Evolutionary conservation across 2,888 invertebrate genomes (phyloP).

Genomic region (Brenthis ino): DNA sequence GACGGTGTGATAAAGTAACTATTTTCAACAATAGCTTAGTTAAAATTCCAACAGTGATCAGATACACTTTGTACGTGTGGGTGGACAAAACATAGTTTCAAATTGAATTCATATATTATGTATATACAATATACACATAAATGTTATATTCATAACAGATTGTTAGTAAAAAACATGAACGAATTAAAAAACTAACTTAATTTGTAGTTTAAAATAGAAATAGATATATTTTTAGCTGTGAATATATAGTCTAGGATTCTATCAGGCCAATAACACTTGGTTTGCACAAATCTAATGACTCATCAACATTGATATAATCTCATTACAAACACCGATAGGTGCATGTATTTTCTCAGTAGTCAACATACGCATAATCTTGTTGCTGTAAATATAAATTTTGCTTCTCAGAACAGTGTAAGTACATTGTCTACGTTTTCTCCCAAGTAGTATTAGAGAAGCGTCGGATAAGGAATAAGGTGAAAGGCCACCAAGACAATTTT

Average conservation of each 20-base stretch:
- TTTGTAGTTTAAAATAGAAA: background rate
- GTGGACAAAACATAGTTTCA: background rate
- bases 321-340: conserved; percentile 31
- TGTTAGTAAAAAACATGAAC: no score
- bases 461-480: conserved; percentile 32
- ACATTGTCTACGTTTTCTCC: conserved; percentile 26
- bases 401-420: conserved; percentile 27
- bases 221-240: background rate
- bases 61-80: background rate
- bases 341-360: conserved; percentile 36
- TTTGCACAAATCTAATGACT: conserved; percentile 34
- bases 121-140: no score
- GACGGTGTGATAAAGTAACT: no score
- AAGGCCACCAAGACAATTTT: conserved; percentile 25
- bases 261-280: conserved; percentile 29
- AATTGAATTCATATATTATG: background rate
- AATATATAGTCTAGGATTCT: conserved; percentile 6
- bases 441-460: conserved; percentile 21
- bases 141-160: no score
- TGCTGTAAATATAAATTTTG: conserved; percentile 13
- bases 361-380: conserved; percentile 22
- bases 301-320: conserved; percentile 37
- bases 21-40: background rate
- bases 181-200: background rate
- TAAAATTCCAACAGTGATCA: conserved; percentile 2